phyloP scores from a whole-genome alignment of 2,113 vertebrate species.

The Plectropomus leopardus region DNA sequence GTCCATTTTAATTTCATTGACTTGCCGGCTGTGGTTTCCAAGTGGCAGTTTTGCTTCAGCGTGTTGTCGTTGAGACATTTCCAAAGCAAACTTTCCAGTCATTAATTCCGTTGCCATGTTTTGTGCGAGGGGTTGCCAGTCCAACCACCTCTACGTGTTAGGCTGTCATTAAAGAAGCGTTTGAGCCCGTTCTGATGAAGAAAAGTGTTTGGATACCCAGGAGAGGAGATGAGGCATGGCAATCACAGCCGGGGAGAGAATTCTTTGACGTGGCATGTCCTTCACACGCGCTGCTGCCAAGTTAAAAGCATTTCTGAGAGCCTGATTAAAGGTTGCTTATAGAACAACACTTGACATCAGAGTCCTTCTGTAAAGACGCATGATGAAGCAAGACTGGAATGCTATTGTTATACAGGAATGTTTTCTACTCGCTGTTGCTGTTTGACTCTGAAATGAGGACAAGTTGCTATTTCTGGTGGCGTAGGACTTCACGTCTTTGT shows the following conservation, averaged over 20 bases:
- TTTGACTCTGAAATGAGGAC: constrained; percentile 57
- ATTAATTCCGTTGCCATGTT: constrained; percentile 62
- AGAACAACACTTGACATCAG: constrained; percentile 34
- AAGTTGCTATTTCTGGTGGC: constrained; percentile 61
- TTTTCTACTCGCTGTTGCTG: constrained; percentile 53
- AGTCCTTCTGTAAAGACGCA: constrained; percentile 45
- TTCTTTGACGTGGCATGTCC: constrained; percentile 66
- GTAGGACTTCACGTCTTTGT: constrained; percentile 32
- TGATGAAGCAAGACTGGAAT: constrained; percentile 69
- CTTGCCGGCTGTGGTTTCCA: constrained; percentile 70
- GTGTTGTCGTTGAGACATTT: constrained; percentile 74
- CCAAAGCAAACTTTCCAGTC: constrained; percentile 82
- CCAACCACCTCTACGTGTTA: constrained; percentile 59
- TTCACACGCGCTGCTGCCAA: constrained; percentile 67
- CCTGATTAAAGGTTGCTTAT: constrained; percentile 63
- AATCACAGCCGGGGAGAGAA: constrained; percentile 63
- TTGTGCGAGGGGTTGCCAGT: constrained; percentile 52
- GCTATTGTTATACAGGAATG: constrained; percentile 69
- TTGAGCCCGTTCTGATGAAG: constrained; percentile 65
- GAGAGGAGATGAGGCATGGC: constrained; percentile 61
- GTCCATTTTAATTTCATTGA: constrained; percentile 68
- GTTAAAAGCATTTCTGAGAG: constrained; percentile 60
- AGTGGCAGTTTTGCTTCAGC: constrained; percentile 69
- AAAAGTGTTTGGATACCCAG: constrained; percentile 62
- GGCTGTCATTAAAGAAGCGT: constrained; percentile 73